Evolutionary conservation across 2,888 invertebrate genomes (phyloP), one percentile per base, ranked within the genome.

Genomic region (Neoitamus cyanurus): DNA sequence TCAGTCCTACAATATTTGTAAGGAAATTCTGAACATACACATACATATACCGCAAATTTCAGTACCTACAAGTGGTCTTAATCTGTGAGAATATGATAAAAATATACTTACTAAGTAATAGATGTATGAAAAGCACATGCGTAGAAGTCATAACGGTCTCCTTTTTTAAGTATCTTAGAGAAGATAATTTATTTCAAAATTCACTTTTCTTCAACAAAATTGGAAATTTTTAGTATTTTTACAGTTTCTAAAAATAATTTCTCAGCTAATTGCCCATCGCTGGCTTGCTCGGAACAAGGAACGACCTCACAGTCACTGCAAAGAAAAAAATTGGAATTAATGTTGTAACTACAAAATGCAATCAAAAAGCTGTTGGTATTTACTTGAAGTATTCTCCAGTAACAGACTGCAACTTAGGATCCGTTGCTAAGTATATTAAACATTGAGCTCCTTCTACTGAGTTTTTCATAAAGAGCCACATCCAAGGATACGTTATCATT

Each of bases 371-470:
- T 37, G 9, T 75, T 30, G 78, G 11, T 42, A 89, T 89, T 89
- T 91, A 95, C 95, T 93, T 94, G 90, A 94, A 94, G 90, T 94
- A 94, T 90, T 93, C 93, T 86, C 96, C 96, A 31, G 93, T 92
- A 6, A 93, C 92, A 85, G 92, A 91, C 85, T 92, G 92, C 85
- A 95, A 90, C 83, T 92, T 91, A n/a, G 94, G 93, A 88, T 94
- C 93, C 13, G 95, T 92, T 4, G 94, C 94, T 84, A 93, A 92
- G 88, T 94, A 94, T 83, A 96, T 90, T 48, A 93, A 92, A 7
- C 94, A 94, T 89, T 95, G 95, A 36, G 95, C 94, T 15, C 95
- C 96, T 90, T 95, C 94, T 77, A 90, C 90, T 0, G 95, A 92
- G 75, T 93, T 93, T 90, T 95, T 95, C 90, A 95, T 92, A 87